These are phyloP conservation scores for Chauna torquata DNA, from an alignment of 2,113 vertebrate genomes.

Conservation along the genomic window DNA sequence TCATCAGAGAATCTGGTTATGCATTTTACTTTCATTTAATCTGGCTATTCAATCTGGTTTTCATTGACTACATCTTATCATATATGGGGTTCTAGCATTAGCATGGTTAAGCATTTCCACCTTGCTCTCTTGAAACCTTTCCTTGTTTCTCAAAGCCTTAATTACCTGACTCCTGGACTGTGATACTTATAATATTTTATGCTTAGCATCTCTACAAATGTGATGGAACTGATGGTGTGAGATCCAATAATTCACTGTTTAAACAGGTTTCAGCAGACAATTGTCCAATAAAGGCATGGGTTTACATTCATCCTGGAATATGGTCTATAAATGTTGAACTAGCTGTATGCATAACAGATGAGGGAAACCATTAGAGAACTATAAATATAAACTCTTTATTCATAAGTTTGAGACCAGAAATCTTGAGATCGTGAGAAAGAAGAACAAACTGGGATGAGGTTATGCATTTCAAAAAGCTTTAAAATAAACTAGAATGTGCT, in stretches of 20 bases:
- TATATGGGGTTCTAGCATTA: neutral
- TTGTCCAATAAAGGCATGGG: conserved; percentile 20
- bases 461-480: neutral
- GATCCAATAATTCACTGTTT: conserved; percentile 53
- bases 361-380: neutral
- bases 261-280: conserved; percentile 14
- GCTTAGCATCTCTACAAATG: neutral
- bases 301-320: conserved; percentile 6
- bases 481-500: neutral
- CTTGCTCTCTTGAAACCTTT: neutral
- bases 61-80: neutral
- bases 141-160: neutral
- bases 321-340: conserved; percentile 33
- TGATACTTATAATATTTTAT: neutral
- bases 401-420: neutral
- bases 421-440: neutral
- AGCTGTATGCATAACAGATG: neutral
- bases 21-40: neutral
- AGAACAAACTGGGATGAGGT: neutral
- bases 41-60: neutral
- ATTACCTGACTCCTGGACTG: neutral
- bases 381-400: neutral
- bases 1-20: neutral
- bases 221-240: conserved; percentile 5
- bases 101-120: neutral